These are phyloP conservation scores for Anabas testudineus DNA, from an alignment of 2,797 vertebrate genomes.

Conservation along the genomic window DNA sequence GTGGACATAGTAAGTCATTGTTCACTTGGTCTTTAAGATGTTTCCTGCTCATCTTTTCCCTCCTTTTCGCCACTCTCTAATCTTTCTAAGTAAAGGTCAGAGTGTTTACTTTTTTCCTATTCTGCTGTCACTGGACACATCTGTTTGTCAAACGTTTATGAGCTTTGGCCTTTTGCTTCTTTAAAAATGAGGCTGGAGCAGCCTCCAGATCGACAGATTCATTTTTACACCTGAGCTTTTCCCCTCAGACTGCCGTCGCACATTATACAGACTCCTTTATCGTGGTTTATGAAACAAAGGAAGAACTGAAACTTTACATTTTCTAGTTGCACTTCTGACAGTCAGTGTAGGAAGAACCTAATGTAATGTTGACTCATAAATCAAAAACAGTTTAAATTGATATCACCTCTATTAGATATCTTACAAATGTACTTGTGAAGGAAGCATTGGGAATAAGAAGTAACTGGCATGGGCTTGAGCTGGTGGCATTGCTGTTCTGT, in stretches of 20 bases:
- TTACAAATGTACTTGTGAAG: no score
- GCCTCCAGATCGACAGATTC: conserved; percentile 1
- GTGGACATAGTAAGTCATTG: conserved; percentile 32
- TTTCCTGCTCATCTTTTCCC: conserved; percentile 26
- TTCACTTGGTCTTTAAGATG: neutral
- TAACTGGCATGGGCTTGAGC: no score
- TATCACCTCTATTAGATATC: no score
- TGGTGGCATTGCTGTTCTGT: no score
- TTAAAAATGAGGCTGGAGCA: conserved; percentile 39
- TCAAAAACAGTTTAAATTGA: no score
- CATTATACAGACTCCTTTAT: neutral
- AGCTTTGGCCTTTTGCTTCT: conserved; percentile 57
- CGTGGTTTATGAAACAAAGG: neutral
- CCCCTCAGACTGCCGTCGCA: neutral
- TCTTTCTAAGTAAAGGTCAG: conserved; percentile 56
- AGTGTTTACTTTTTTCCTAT: conserved; percentile 27
- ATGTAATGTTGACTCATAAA: no score
- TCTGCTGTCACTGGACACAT: conserved; percentile 36
- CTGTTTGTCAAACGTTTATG: conserved; percentile 55
- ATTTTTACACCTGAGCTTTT: conserved; percentile 13
- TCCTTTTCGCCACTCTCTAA: conserved; percentile 22
- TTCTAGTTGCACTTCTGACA: neutral
- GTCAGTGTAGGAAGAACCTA: no score
- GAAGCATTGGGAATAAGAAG: no score
- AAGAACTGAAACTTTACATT: neutral